These are phyloP conservation scores for Amphilophus citrinellus DNA, from an alignment of 2,113 vertebrate species.

Conservation along the genomic window DNA sequence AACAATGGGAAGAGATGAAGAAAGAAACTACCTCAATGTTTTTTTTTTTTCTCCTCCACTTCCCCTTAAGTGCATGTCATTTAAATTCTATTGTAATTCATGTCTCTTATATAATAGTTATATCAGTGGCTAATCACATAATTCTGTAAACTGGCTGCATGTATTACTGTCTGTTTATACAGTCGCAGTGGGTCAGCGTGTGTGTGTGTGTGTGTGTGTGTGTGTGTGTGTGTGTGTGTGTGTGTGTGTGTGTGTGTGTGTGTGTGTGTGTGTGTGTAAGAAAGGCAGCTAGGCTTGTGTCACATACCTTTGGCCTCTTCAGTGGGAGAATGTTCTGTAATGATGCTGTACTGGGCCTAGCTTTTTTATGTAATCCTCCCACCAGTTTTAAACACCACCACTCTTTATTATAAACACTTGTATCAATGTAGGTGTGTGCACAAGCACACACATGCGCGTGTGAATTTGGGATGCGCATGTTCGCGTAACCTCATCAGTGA, in stretches of 20 bases:
- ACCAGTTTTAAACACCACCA: conserved; percentile 68
- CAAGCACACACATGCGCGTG: not conserved
- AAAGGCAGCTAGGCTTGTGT: conserved; percentile 40
- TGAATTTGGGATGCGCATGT: not conserved
- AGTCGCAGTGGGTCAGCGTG: not conserved
- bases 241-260: conserved; percentile 1
- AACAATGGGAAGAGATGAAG: conserved; percentile 60
- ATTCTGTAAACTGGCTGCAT: conserved; percentile 6
- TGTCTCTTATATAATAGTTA: conserved; percentile 24
- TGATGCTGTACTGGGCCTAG: conserved; percentile 53
- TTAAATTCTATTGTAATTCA: conserved; percentile 31
- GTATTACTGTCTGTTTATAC: conserved; percentile 18
- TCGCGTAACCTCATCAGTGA: conserved; percentile 33
- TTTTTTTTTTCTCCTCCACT: not conserved
- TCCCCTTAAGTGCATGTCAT: conserved; percentile 19
- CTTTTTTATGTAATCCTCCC: conserved; percentile 76
- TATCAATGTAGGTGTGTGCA: conserved; percentile 52
- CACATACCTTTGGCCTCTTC: conserved; percentile 61
- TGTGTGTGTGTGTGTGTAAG: conserved; percentile 17
- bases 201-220: not conserved
- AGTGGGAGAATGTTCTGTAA: conserved; percentile 64
- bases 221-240: conserved; percentile 26
- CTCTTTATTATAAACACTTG: conserved; percentile 61
- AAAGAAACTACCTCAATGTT: conserved; percentile 54
- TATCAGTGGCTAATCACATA: not conserved